Evolutionary conservation across 2,113 vertebrate species (phyloP).

Genomic region (Carollia perspicillata): DNA sequence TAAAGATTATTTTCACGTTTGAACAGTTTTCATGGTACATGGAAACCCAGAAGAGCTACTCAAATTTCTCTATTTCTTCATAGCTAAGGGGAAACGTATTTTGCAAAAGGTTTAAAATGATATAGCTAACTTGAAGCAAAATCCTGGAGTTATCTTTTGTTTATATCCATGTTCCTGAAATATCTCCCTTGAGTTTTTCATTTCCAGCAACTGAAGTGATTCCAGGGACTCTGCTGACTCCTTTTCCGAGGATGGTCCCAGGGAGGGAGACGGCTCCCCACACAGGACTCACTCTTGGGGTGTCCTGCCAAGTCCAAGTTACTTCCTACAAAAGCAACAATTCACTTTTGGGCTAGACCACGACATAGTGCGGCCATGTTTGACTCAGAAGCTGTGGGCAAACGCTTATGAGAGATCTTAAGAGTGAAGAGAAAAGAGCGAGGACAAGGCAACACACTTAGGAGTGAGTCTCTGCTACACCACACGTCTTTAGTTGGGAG

Average conservation of each 20-base stretch:
- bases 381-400: background rate
- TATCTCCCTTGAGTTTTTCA: background rate
- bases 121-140: background rate
- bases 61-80: background rate
- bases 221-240: background rate
- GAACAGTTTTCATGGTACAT: background rate
- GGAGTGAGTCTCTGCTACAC: background rate
- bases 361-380: background rate
- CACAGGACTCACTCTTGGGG: background rate
- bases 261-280: background rate
- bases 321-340: background rate
- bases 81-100: background rate
- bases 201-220: background rate
- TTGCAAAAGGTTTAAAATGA: background rate
- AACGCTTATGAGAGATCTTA: background rate
- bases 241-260: background rate
- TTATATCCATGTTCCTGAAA: conserved; percentile 20
- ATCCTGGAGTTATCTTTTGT: background rate
- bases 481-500: background rate
- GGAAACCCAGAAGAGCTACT: background rate
- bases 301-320: background rate
- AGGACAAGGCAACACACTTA: background rate
- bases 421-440: background rate
- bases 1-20: background rate
- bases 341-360: background rate